phyloP scores from a whole-genome alignment of 2,797 vertebrate genomes.

The Chaunax sp. region DNA sequence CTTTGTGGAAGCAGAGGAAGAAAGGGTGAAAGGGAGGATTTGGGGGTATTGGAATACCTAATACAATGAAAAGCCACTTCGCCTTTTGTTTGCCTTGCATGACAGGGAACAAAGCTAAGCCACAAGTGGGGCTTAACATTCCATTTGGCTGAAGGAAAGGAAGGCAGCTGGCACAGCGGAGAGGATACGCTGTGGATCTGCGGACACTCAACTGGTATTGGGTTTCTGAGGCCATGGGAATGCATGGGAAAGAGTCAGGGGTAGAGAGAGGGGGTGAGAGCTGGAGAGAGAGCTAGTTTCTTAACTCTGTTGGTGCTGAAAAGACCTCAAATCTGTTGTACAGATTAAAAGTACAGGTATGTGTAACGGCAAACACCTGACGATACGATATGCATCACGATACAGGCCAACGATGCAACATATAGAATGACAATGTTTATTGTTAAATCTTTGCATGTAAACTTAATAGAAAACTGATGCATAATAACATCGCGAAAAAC shows the following conservation, averaged over 20 bases:
- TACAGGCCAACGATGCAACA: too few species aligned
- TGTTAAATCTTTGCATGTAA: too few species aligned
- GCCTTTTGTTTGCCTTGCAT: conserved; percentile 73
- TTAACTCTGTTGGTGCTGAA: conserved; percentile 1
- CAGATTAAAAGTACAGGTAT: too few species aligned
- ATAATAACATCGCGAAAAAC: too few species aligned
- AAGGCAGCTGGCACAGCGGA: conserved; percentile 58
- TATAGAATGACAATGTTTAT: too few species aligned
- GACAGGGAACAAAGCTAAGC: conserved; percentile 57
- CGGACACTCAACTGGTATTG: conserved; percentile 36
- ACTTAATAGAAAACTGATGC: too few species aligned
- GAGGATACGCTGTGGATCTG: conserved; percentile 45
- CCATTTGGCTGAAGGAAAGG: conserved; percentile 62
- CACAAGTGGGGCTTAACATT: conserved; percentile 81
- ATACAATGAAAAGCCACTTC: conserved; percentile 72
- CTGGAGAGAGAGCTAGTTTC: background rate
- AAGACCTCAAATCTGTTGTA: background rate
- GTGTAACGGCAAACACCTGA: too few species aligned
- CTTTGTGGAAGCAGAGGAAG: conserved; percentile 36
- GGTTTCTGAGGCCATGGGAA: conserved; percentile 72
- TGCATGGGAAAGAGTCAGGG: conserved; percentile 68
- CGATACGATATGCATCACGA: too few species aligned
- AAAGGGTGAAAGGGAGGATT: conserved; percentile 43
- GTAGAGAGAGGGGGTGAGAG: conserved; percentile 5
- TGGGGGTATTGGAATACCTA: conserved; percentile 50